Evolutionary conservation across 2,113 vertebrate species (phyloP).

Genomic region (Girardinichthys multiradiatus): DNA sequence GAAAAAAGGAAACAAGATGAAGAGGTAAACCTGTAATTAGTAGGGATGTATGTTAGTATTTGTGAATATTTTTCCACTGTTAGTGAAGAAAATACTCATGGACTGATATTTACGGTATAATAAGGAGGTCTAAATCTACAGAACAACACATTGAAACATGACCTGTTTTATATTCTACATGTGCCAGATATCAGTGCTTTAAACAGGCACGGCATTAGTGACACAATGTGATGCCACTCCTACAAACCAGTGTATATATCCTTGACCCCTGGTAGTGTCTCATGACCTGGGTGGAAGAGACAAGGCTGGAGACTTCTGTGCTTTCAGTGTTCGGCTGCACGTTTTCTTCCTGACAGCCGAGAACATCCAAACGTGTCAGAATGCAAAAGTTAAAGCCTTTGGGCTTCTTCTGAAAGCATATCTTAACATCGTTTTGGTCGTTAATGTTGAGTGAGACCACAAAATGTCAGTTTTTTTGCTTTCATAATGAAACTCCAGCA

Average conservation of each 20-base stretch:
- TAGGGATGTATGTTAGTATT: conserved; percentile 30
- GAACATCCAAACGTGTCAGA: conserved; percentile 14
- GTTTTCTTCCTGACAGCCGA: conserved; percentile 7
- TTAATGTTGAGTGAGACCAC: not conserved
- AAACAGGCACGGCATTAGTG: conserved; percentile 61
- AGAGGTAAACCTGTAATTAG: conserved; percentile 46
- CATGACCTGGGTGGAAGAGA: conserved; percentile 17
- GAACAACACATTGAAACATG: conserved; percentile 31
- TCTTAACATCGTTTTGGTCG: not conserved
- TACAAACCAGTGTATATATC: conserved; percentile 79
- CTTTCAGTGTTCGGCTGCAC: conserved; percentile 59
- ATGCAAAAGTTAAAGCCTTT: conserved; percentile 24
- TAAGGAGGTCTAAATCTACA: conserved; percentile 40
- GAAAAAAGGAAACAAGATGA: conserved; percentile 2
- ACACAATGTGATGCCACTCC: conserved; percentile 65
- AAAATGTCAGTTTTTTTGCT: conserved; percentile 10
- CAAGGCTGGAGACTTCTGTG: conserved; percentile 39
- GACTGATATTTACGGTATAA: conserved; percentile 24
- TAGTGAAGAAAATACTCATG: conserved; percentile 21
- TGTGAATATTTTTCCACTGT: conserved; percentile 11
- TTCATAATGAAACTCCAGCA: conserved; percentile 11
- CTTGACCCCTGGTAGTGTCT: conserved; percentile 55
- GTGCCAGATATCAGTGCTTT: conserved; percentile 78
- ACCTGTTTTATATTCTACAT: conserved; percentile 62
- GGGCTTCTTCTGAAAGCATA: conserved; percentile 2